Base-by-base conservation (phyloP, 1,140 invertebrate genomes). In the Heliconius nattereri region DNA sequence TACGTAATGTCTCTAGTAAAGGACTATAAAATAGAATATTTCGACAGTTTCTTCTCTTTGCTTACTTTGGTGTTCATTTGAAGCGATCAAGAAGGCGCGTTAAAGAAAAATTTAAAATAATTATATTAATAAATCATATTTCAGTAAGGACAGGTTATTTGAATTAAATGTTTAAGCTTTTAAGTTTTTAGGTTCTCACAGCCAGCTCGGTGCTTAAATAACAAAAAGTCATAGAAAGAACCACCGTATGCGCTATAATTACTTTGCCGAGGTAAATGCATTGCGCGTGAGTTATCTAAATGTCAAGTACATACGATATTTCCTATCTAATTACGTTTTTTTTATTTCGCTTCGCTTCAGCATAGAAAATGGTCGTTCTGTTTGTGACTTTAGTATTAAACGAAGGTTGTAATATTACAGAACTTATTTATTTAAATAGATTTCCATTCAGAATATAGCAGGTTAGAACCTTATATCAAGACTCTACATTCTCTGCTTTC, bases 251-350 rank as follows among this genome's bases (percentile, higher is more conserved):
- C 80, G 74, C 74, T 75, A 78, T 84, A 85, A 85, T 86, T 84
- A 82, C 78, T 75, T 78, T 72, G 76, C 71, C 75, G 75, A 81
- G 79, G 80, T 82, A 83, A 84, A 81, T 76, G 78, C 78, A 78
- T 57, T 77, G 78, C 79, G 82, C 80, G 81, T 79, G 80, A 81
- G 77, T 57, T 80, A 83, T 83, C 75, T 85, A 83, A 86, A 86
- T 86, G 85, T 86, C 83, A 86, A 85, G 82, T 86, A 78, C 81
- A 80, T 66, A 79, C 77, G 71, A 78, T 78, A 78, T 78, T 85
- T 83, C 81, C 84, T 84, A 80, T 82, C 74, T 86, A 82, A 83
- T 82, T 81, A 82, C 78, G 54, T 80, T 81, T 85, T 84, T 83
- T 83, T 86, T 45, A 45, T 35, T 35, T 35, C 32, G 32, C 32